These are phyloP conservation scores for Marmota monax DNA, from an alignment of 2,113 vertebrate species.

Conservation along the genomic window DNA sequence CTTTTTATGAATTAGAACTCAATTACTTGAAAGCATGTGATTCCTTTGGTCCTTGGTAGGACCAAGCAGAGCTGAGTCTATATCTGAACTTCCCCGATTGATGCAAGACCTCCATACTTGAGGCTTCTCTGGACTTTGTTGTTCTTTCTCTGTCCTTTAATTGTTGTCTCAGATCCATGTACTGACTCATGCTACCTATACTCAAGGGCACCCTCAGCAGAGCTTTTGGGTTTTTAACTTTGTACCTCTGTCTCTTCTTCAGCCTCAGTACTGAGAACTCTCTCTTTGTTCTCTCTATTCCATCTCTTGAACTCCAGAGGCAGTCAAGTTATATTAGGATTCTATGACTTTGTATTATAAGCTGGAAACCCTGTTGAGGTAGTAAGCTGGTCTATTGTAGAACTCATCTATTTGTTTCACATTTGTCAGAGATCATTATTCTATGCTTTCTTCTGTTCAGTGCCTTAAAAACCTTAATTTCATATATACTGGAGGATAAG, in stretches of 20 bases:
- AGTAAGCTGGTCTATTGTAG: accelerated
- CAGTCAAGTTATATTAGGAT: background rate
- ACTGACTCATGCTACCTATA: background rate
- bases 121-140: background rate
- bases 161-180: background rate
- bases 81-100: background rate
- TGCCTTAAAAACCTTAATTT: background rate
- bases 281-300: background rate
- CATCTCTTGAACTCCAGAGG: background rate
- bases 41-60: background rate
- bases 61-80: background rate
- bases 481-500: background rate
- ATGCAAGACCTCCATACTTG: background rate
- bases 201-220: accelerated
- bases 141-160: background rate
- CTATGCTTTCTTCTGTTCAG: background rate
- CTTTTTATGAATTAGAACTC: background rate
- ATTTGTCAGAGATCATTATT: background rate
- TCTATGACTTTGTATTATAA: background rate
- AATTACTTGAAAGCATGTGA: background rate
- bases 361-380: background rate
- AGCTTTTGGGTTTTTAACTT: background rate
- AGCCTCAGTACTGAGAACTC: background rate
- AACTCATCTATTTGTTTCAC: background rate
- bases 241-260: background rate